phyloP scores from a whole-genome alignment of 2,797 vertebrate species.

The Pseudochirops cupreus region DNA sequence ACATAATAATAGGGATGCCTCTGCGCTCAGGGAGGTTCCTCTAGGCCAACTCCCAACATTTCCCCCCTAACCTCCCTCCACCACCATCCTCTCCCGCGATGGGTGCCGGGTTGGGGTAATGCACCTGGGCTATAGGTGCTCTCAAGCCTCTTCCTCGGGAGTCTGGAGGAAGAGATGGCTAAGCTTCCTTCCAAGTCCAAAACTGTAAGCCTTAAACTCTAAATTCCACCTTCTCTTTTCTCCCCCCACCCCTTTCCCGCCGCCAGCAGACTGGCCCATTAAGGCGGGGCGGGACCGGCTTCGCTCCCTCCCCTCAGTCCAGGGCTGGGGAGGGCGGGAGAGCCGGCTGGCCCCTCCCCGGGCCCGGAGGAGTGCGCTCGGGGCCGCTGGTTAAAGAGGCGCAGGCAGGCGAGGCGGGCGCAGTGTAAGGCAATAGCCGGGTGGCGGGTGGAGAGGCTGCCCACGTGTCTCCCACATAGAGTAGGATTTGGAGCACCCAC shows the following conservation, averaged over 20 bases:
- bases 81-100: not conserved
- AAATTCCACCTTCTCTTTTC: not conserved
- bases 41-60: not conserved
- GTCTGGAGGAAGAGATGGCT: rapidly evolving
- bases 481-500: not conserved
- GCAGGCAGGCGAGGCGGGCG: constrained; percentile 37
- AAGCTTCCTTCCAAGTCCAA: rapidly evolving
- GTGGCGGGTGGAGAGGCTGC: not conserved
- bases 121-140: not conserved
- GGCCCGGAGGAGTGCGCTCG: not conserved
- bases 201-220: not conserved
- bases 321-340: constrained; percentile 35
- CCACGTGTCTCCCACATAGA: constrained; percentile 62
- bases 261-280: not conserved
- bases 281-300: rapidly evolving
- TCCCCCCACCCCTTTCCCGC: rapidly evolving
- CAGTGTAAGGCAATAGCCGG: not conserved
- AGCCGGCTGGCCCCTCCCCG: not conserved
- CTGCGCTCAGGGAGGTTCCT: constrained; percentile 1
- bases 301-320: not conserved
- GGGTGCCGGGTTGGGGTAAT: not conserved
- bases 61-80: no score
- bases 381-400: constrained; percentile 64
- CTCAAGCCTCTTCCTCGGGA: not conserved
- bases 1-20: not conserved